A percentile compares a stretch with the other conserved stretches of the same genome.
Evolutionary conservation across 1,140 invertebrate species (phyloP).

Genomic region (Streblospio benedicti): DNA sequence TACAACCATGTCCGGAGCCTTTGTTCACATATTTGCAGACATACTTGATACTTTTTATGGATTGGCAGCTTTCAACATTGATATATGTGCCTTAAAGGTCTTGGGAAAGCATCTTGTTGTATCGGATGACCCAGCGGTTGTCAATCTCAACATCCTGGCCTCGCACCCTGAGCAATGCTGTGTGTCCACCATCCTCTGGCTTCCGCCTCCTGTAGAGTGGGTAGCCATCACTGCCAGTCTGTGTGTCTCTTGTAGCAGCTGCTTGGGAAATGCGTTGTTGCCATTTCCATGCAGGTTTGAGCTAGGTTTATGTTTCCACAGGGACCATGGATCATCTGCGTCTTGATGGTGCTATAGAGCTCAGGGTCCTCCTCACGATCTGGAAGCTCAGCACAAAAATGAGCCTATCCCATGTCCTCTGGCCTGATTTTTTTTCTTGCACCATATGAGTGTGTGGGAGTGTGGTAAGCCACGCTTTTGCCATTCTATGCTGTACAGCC

Average conservation of each 20-base stretch:
- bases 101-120: background rate
- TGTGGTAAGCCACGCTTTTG: conserved; percentile 52
- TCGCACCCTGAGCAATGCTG: background rate
- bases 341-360: conserved; percentile 13
- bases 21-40: conserved; percentile 41
- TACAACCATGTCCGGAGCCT: conserved; percentile 26
- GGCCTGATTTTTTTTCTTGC: conserved; percentile 23
- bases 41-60: conserved; percentile 25
- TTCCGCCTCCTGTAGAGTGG: background rate
- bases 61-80: conserved; percentile 22
- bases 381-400: conserved; percentile 23
- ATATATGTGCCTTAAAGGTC: background rate
- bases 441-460: conserved; percentile 50
- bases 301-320: background rate
- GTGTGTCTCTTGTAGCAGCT: background rate
- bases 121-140: background rate
- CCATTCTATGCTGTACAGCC: conserved; percentile 49
- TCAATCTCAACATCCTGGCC: background rate
- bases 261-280: background rate
- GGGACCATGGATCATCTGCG: conserved; percentile 14
- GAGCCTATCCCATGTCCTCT: conserved; percentile 14
- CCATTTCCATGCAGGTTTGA: background rate
- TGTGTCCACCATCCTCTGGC: background rate
- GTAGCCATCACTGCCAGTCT: background rate
- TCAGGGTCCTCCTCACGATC: conserved; percentile 11